Evolutionary conservation across 2,797 vertebrate species (phyloP), one percentile per base, ranked within the genome.

Genomic region (Huso huso): DNA sequence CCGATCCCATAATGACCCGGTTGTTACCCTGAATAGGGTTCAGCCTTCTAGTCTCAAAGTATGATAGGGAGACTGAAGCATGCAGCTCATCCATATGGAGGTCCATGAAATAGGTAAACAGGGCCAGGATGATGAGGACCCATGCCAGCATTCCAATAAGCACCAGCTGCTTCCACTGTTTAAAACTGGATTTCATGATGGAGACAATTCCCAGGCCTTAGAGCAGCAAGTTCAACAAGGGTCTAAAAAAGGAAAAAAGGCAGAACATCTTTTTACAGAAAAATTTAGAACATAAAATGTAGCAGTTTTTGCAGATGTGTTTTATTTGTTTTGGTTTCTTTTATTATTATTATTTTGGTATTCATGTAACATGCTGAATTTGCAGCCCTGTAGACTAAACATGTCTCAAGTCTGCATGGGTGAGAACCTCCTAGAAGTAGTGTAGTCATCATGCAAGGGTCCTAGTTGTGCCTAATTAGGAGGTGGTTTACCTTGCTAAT

Each of bases 71-170:
- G 64, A 86, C 89, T 12, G 93, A 90, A 71, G 83, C 83, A 51
- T 91, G 80, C 0, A 84, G 89, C 71, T 93, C 90, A 6, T 92
- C 89, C 57, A 92, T 88, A 69, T 86, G 91, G 71, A 86, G 90
- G 69, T 98, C 95, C 70, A 96, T 90, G 77, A 98, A 97, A 84
- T 96, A 97, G 18, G 97, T 90, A 78, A 99, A 94, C 71, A 98
- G 88, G 50, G 83, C 92, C 63, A 98, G 77, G 77, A 98, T 96
- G 69, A 98, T 78, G 65, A 99, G 84, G n/a, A 86, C 94, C 97
- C 97, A 99, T 23, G 88, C 92, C 71, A 98, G 88, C 81, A 98
- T 93, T 66, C 91, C 92, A 69, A 90, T 87, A 70, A 99, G 87
- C 84, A 92, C 90, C 67, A 96, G 79, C 83, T 90, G 88, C 82